Evolutionary conservation across 2,888 invertebrate species (phyloP).

Genomic region (Deilephila elpenor): DNA sequence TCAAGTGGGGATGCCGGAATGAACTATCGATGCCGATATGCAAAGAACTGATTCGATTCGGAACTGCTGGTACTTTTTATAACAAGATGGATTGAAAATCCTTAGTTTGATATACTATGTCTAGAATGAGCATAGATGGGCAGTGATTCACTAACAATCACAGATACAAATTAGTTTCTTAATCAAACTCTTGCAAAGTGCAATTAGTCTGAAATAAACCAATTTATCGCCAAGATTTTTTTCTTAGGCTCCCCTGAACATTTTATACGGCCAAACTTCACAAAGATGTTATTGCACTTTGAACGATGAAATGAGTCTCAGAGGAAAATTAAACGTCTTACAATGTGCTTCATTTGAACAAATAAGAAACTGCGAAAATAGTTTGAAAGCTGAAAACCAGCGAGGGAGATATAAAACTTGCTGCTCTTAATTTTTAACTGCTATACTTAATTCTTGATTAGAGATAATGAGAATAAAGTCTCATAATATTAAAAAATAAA

Average conservation of each 20-base stretch:
- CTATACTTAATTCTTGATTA: not conserved
- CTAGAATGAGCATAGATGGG: not conserved
- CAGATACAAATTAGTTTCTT: too few species aligned
- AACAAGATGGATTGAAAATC: too few species aligned
- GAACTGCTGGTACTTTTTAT: not conserved
- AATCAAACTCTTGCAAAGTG: not conserved
- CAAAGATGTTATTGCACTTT: slow-evolving; percentile 13
- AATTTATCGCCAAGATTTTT: not conserved
- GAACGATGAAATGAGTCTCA: slow-evolving; percentile 17
- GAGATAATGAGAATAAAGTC: not conserved
- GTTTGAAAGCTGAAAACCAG: not conserved
- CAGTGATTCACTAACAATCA: not conserved
- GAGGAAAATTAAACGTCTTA: slow-evolving; percentile 11
- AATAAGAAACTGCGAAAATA: slow-evolving; percentile 24
- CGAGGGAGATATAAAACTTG: slow-evolving; percentile 19
- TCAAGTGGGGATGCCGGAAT: not conserved
- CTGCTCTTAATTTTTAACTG: not conserved
- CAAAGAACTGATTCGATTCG: not conserved
- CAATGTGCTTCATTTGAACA: slow-evolving; percentile 17
- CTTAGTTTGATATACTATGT: not conserved
- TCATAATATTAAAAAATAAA: too few species aligned
- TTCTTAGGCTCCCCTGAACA: not conserved
- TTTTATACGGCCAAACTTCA: slow-evolving; percentile 1
- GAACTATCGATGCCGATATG: not conserved
- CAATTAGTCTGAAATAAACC: not conserved